Evolutionary conservation across 2,888 invertebrate species (phyloP).

Genomic region (Orthosia gothica): DNA sequence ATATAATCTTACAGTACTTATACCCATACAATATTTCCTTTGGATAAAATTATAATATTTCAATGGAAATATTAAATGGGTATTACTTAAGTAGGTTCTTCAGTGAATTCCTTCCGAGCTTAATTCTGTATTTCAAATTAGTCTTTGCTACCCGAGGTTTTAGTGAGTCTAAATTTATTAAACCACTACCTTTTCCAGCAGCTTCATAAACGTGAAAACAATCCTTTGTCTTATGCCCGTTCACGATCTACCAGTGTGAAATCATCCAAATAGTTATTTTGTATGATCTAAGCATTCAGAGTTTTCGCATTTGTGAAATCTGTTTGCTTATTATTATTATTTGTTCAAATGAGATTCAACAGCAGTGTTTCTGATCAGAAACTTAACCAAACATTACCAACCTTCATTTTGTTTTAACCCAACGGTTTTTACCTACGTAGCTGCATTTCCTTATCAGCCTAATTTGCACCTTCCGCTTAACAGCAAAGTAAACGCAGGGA

Average conservation of each 20-base stretch:
- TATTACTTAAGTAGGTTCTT: not conserved
- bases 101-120: not conserved
- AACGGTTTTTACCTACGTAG: not conserved
- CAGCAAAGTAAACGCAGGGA: slow-evolving; percentile 16
- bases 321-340: not conserved
- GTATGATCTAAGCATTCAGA: not conserved
- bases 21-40: not conserved
- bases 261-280: not conserved
- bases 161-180: not conserved
- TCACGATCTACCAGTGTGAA: not conserved
- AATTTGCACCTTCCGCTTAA: slow-evolving; percentile 49
- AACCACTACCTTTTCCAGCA: too few relatives aligned
- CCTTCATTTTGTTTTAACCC: slow-evolving; percentile 7
- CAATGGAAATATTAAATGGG: not conserved
- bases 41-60: not conserved
- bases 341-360: not conserved
- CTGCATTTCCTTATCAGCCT: slow-evolving; percentile 55
- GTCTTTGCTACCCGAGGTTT: not conserved
- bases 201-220: not conserved
- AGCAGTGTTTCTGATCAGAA: not conserved
- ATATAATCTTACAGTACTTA: not conserved
- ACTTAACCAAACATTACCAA: slow-evolving; percentile 1
- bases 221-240: too few relatives aligned
- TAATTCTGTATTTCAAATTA: not conserved
- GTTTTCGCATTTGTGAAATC: not conserved